These are phyloP conservation scores for Dexiosoma caninum DNA, from an alignment of 2,888 invertebrate species.

Conservation along the genomic window DNA sequence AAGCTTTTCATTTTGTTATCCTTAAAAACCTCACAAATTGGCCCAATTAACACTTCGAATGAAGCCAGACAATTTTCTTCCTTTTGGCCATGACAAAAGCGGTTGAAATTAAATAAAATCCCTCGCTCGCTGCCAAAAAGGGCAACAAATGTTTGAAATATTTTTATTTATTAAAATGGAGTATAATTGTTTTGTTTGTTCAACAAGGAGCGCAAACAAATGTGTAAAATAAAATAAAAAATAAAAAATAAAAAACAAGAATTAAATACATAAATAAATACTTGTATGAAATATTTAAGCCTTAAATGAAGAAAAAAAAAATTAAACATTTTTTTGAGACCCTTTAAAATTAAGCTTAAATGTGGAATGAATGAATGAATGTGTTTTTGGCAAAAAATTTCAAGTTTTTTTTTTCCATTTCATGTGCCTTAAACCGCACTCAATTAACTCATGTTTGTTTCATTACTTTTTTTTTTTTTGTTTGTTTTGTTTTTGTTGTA, in stretches of 20 bases:
- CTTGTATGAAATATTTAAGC: conserved; percentile 19
- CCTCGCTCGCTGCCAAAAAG: conserved; percentile 34
- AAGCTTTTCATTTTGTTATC: conserved; percentile 38
- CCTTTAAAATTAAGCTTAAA: conserved; percentile 32
- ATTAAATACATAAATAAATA: conserved; percentile 34
- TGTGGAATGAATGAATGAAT: conserved; percentile 2
- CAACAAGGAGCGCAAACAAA: conserved; percentile 28
- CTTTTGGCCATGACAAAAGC: conserved; percentile 8
- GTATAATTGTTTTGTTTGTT: conserved; percentile 53
- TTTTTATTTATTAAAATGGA: conserved; percentile 59
- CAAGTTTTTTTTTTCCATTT: too few relatives aligned
- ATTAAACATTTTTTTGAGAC: conserved; percentile 50
- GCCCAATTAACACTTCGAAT: conserved; percentile 57
- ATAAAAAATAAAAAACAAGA: too few relatives aligned
- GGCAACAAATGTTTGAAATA: conserved; percentile 57
- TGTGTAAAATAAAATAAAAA: conserved; percentile 31
- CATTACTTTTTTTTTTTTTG: background rate
- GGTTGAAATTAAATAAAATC: conserved; percentile 32
- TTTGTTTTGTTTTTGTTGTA: conserved; percentile 61
- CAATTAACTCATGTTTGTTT: conserved; percentile 57
- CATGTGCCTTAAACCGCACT: conserved; percentile 60
- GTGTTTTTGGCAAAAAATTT: conserved; percentile 12
- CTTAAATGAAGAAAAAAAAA: conserved; percentile 4
- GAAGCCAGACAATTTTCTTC: conserved; percentile 18
- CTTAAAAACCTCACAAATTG: conserved; percentile 55